A percentile compares a stretch with the other conserved stretches of the same genome.
Evolutionary conservation across 2,888 invertebrate species (phyloP).

Genomic region (Tetragnatha montana): DNA sequence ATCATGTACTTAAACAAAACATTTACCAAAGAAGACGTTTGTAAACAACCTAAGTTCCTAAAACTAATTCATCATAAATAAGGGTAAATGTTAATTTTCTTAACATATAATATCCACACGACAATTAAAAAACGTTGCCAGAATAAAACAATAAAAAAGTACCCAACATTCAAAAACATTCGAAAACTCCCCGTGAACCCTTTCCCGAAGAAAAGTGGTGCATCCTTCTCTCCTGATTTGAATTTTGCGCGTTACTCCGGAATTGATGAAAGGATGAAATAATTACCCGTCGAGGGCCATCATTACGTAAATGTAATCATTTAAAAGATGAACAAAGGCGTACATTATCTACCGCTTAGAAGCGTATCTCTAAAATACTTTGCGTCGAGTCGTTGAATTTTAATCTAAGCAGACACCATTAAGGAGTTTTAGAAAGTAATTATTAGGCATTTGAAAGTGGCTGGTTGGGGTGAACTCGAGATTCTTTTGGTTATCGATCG

Average conservation of each 20-base stretch:
- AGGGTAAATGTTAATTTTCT: too few relatives aligned
- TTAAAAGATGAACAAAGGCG: neutral
- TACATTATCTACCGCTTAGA: neutral
- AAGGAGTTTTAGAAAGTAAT: neutral
- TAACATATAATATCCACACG: too few relatives aligned
- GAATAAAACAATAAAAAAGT: too few relatives aligned
- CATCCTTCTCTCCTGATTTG: neutral
- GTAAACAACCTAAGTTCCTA: too few relatives aligned
- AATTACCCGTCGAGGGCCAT: neutral
- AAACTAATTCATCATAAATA: too few relatives aligned
- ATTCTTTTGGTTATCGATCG: neutral
- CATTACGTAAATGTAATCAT: neutral
- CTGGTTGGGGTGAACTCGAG: neutral
- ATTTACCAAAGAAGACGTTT: too few relatives aligned
- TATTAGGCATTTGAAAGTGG: neutral
- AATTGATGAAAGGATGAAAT: neutral
- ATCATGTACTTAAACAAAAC: too few relatives aligned
- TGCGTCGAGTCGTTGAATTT: neutral
- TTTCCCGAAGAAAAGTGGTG: too few relatives aligned
- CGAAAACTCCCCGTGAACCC: too few relatives aligned
- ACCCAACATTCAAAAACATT: too few relatives aligned
- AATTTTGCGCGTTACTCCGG: neutral
- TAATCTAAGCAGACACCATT: slow-evolving; percentile 1
- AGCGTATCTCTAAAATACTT: neutral
- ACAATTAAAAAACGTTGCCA: too few relatives aligned